phyloP scores from a whole-genome alignment of 2,113 vertebrate genomes.

The Cottus gobio region DNA sequence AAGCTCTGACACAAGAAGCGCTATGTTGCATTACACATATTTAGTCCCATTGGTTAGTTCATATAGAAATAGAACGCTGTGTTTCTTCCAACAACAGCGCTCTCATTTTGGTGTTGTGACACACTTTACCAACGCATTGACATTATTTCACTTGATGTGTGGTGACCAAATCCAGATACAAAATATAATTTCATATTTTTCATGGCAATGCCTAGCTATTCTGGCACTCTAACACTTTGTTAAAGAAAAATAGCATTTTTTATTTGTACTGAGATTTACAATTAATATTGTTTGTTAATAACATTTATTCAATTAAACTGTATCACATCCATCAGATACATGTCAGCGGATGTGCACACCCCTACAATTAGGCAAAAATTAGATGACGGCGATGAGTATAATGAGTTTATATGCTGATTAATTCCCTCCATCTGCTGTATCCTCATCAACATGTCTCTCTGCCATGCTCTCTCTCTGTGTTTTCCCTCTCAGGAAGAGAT shows the following conservation, averaged over 20 bases:
- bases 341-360: background rate
- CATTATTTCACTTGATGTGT: background rate
- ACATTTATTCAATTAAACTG: background rate
- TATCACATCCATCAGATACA: background rate
- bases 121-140: background rate
- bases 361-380: background rate
- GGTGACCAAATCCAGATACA: background rate
- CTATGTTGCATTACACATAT: background rate
- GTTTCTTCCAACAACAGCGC: too few relatives aligned
- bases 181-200: background rate
- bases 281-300: background rate
- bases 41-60: background rate
- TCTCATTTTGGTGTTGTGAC: background rate
- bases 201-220: background rate
- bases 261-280: background rate
- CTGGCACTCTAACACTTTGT: background rate
- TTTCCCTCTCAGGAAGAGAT: constrained; percentile 90
- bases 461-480: background rate
- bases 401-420: constrained; percentile 6
- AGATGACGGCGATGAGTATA: background rate
- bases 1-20: background rate
- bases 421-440: constrained; percentile 14
- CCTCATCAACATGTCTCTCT: background rate
- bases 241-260: background rate
- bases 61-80: background rate